phyloP scores from a whole-genome alignment of 2,797 vertebrate genomes.

The Gymnoscopelus braueri region DNA sequence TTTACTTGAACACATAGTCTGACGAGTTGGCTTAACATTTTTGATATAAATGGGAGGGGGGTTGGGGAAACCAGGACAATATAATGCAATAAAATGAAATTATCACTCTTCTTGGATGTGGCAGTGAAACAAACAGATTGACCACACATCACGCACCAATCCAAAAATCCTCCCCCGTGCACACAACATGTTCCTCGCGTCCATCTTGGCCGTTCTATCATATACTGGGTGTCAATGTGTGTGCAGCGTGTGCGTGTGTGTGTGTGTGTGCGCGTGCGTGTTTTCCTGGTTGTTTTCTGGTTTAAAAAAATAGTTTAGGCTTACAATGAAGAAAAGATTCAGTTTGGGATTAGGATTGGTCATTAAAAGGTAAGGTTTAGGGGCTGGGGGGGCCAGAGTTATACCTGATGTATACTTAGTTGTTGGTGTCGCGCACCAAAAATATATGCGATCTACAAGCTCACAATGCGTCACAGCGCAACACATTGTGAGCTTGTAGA shows the following conservation, averaged over 20 bases:
- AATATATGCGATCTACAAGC: not conserved
- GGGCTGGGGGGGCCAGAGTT: too few species aligned
- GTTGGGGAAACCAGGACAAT: constrained; percentile 26
- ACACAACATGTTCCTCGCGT: constrained; percentile 87
- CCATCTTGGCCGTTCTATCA: constrained; percentile 85
- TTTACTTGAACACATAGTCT: constrained; percentile 37
- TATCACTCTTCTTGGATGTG: constrained; percentile 86
- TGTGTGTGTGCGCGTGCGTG: constrained; percentile 52
- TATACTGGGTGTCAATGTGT: constrained; percentile 78
- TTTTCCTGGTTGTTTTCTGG: constrained; percentile 6
- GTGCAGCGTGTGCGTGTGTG: constrained; percentile 35
- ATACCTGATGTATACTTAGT: too few species aligned
- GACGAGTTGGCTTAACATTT: too few species aligned
- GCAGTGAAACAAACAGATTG: constrained; percentile 88
- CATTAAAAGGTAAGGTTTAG: too few species aligned
- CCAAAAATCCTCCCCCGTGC: constrained; percentile 87
- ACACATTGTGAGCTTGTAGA: too few species aligned
- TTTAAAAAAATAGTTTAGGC: too few species aligned
- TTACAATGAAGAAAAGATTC: not conserved
- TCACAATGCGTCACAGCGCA: too few species aligned
- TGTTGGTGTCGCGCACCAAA: too few species aligned
- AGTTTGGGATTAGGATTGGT: too few species aligned
- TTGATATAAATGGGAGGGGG: too few species aligned
- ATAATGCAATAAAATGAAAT: constrained; percentile 80
- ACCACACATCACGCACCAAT: constrained; percentile 79